Evolutionary conservation across 2,113 vertebrate species (phyloP), one percentile per base, ranked within the genome.

Genomic region (Callionymus lyra): DNA sequence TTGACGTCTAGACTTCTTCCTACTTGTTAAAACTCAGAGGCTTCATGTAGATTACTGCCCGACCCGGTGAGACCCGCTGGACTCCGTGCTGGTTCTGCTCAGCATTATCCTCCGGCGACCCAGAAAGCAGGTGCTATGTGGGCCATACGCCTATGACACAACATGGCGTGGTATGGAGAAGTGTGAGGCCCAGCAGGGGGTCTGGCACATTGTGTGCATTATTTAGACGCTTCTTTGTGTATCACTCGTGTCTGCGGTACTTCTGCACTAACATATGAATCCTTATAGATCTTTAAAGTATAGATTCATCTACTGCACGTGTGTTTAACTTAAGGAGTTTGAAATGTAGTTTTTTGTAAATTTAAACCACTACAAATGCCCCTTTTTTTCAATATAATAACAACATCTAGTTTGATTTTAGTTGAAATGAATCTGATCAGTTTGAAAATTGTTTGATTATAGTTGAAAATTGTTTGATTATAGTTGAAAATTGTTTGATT

Each of bases 51-150:
- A 4, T 27, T 27, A 5, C 8, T 27, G 21, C 21, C 4, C 76
- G 74, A 76, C 65, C 76, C 51, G 57, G 70, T 76, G 70, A 55
- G 66, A 50, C 60, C 67, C 68, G 59, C n/a, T 52, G 46, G 38
- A 47, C 47, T 37, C 50, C 10, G 41, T 32, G 4, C 58, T 15
- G 36, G 55, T 53, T 52, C 59, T 49, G 31, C n/a, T n/a, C 1
- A 43, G 17, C 44, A 34, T 10, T 83, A 81, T 81, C 76, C 70
- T 44, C 8, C 11, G 8, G 31, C 60, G 74, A 74, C 76, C 77
- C 75, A 82, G 59, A 78, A 74, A 76, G 70, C 75, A 79, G 73
- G 75, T 76, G 70, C 61, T 51, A 66, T 72, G 53, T 70, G 65
- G 63, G 59, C 53, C 61, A 49, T 51, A 51, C 44, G 45, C 49